Base-by-base conservation (phyloP, 2,113 vertebrate genomes). In the Sigmodon hispidus region DNA sequence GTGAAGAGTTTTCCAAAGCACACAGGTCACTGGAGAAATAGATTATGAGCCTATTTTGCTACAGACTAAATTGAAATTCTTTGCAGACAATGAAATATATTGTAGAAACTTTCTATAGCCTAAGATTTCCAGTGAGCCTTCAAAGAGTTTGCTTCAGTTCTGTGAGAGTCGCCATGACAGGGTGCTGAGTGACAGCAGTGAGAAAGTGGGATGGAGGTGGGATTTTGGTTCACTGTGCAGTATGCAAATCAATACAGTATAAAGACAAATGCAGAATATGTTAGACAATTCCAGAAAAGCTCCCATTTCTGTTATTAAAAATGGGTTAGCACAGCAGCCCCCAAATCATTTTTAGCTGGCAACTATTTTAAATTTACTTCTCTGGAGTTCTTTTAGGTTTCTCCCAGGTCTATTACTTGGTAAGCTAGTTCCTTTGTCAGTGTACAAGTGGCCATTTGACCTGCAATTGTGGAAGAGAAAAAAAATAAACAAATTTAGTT, bases 51-150 rank as follows among this genome's bases (percentile, higher is more conserved):
- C 55, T 61, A 15, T 63, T 48, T 87, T 95, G 83, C 73, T 26
- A 57, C 10, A 83, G 59, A 83, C 90, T 89, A 84, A 67, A 80
- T 34, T 63, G 70, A 96, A 50, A 77, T 94, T 36, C 21, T 95
- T 93, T 96, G 40, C 75, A 85, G 69, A 80, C 73, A 97, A 86
- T 50, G n/a, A 94, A 94, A 94, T 57, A 96, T 91, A 86, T 8
- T 72, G 75, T 22, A 91, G 75, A 72, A 87, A 59, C 70, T 69
- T 89, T 55, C 45, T 88, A 19, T 21, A 90, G 86, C 29, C 81
- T 93, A 90, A 95, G 72, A 92, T 59, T 89, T 22, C 43, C 11
- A 90, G 15, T 22, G 26, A 81, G 77, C 15, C 52, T 94, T 92
- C 67, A 45, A 5, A 88, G 88, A 92, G 15, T 79, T 90, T 94